Evolutionary conservation across 2,888 invertebrate species (phyloP).

Genomic region (Platycnemis pennipes): DNA sequence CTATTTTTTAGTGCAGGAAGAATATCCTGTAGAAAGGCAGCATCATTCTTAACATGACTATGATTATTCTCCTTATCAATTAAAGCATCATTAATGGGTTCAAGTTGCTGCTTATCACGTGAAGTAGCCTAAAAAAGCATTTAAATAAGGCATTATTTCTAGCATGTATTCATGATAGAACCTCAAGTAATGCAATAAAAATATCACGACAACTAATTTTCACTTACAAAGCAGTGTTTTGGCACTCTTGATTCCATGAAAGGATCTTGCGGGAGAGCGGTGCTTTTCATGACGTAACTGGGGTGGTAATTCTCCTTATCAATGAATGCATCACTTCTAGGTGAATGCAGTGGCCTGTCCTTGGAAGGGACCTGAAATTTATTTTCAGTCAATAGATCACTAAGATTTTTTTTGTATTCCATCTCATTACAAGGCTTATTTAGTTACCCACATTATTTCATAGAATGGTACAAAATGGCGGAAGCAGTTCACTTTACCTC

Average conservation of each 20-base stretch:
- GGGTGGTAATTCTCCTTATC: neutral
- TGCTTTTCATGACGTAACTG: neutral
- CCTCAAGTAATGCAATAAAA: too few relatives aligned
- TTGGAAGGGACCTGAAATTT: neutral
- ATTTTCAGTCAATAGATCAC: neutral
- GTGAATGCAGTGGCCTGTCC: neutral
- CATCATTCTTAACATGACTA: neutral
- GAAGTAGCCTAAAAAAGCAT: neutral
- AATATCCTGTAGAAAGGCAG: neutral
- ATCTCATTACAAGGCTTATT: too few relatives aligned
- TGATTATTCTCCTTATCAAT: neutral
- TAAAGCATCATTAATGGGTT: neutral
- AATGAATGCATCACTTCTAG: neutral
- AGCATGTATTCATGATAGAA: too few relatives aligned
- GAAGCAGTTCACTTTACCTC: too few relatives aligned
- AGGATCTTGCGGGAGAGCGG: too few relatives aligned
- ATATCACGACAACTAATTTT: neutral
- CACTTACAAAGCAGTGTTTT: neutral
- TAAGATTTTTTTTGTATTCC: too few relatives aligned
- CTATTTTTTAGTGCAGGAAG: neutral
- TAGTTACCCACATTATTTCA: too few relatives aligned
- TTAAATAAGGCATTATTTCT: neutral
- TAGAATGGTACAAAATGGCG: too few relatives aligned
- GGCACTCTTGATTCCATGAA: too few relatives aligned
- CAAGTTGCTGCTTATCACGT: neutral